Evolutionary conservation across 2,113 vertebrate species (phyloP).

Genomic region (Neolamprologus sp.): DNA sequence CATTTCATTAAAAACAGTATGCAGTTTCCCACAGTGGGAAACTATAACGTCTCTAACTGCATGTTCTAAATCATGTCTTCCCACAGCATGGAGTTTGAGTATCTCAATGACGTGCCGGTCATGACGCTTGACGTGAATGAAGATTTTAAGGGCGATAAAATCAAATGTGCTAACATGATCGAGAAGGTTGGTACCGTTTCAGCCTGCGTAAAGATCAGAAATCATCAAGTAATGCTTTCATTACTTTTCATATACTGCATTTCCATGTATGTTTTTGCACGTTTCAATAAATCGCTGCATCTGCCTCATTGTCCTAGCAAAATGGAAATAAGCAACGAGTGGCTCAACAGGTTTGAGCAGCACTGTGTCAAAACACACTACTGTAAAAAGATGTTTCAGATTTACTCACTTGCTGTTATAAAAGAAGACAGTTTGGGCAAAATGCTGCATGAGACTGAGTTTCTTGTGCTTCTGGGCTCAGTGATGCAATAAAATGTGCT

Average conservation of each 20-base stretch:
- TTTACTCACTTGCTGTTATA: background rate
- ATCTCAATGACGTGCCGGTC: constrained; percentile 80
- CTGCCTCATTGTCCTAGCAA: background rate
- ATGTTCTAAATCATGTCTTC: background rate
- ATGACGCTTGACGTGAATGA: constrained; percentile 87
- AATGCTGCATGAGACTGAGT: background rate
- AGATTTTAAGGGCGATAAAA: constrained; percentile 76
- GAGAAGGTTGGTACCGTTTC: constrained; percentile 79
- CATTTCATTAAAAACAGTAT: background rate
- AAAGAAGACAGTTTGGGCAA: background rate
- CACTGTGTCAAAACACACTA: background rate
- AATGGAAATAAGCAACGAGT: background rate
- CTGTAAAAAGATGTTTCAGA: background rate
- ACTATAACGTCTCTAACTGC: background rate
- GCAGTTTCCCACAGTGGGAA: background rate
- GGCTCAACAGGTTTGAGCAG: background rate
- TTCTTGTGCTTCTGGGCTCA: background rate
- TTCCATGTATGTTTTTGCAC: background rate
- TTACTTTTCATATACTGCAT: background rate
- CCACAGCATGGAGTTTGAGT: constrained; percentile 82
- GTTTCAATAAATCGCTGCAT: background rate
- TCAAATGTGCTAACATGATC: constrained; percentile 74
- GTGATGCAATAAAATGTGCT: background rate
- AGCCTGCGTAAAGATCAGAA: background rate
- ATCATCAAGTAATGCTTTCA: background rate